Conservation (phyloP, 2,113 vertebrate genomes). For the Rana temporaria region DNA sequence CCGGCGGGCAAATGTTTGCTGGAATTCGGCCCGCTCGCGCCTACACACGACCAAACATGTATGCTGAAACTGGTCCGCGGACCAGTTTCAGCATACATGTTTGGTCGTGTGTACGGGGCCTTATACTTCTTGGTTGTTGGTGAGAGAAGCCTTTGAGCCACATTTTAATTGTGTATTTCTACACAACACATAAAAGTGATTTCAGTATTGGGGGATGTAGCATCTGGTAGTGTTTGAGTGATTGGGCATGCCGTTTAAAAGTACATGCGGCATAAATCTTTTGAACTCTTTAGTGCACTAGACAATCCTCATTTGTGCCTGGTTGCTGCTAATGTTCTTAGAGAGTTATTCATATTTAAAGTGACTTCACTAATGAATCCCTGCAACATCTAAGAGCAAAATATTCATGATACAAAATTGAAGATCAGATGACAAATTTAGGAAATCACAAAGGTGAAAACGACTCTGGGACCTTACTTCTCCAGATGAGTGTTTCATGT, state of each 20-base stretch:
- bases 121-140: too few relatives aligned
- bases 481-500: not conserved
- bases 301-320: not conserved
- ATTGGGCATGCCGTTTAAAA: not conserved
- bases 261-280: not conserved
- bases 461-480: not conserved
- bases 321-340: not conserved
- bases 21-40: too few relatives aligned
- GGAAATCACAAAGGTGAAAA: constrained; percentile 27
- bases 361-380: constrained; percentile 26
- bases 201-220: too few relatives aligned
- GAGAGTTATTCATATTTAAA: constrained; percentile 15
- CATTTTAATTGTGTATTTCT: too few relatives aligned
- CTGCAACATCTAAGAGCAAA: constrained; percentile 19
- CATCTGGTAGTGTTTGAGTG: too few relatives aligned
- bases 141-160: too few relatives aligned
- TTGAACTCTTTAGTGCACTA: constrained; percentile 17
- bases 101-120: too few relatives aligned
- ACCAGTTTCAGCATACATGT: too few relatives aligned
- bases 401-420: constrained; percentile 33
- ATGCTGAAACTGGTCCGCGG: too few relatives aligned
- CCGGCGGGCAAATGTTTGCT: too few relatives aligned
- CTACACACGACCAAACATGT: too few relatives aligned
- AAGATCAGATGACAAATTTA: constrained; percentile 23
- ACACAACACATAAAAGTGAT: too few relatives aligned